A percentile compares a stretch with the other conserved stretches of the same genome.
Evolutionary conservation across 2,113 vertebrate genomes (phyloP).

Genomic region (Phylloscopus whistleri): DNA sequence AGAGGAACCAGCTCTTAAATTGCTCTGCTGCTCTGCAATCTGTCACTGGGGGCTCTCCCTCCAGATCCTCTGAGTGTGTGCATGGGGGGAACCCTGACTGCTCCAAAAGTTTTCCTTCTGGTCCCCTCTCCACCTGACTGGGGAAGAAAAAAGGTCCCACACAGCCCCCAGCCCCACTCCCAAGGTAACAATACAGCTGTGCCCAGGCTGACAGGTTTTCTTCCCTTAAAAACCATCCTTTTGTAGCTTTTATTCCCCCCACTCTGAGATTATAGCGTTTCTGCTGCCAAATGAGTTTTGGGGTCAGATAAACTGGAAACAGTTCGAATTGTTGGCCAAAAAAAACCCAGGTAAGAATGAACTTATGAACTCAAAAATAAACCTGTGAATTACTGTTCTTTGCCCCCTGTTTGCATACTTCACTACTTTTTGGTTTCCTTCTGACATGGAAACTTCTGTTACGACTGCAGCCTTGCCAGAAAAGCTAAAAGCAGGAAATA

Average conservation of each 20-base stretch:
- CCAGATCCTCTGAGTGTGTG: not conserved
- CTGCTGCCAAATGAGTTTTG: not conserved
- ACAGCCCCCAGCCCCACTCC: no score
- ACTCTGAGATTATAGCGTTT: not conserved
- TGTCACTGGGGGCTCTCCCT: not conserved
- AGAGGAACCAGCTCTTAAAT: not conserved
- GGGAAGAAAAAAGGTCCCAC: not conserved
- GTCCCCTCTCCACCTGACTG: not conserved
- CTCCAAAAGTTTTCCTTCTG: not conserved
- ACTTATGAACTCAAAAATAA: not conserved
- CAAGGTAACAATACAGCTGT: not conserved
- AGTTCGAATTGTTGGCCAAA: not conserved
- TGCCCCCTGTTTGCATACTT: not conserved
- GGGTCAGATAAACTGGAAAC: not conserved
- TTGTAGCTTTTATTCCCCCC: no score
- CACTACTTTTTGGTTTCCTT: not conserved
- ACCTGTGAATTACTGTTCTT: not conserved
- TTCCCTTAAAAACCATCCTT: not conserved
- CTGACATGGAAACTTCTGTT: not conserved
- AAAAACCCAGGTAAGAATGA: not conserved
- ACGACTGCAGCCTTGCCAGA: not conserved
- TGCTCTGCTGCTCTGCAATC: not conserved
- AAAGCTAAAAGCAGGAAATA: not conserved
- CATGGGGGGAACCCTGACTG: not conserved
- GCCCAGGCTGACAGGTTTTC: not conserved